Conservation (phyloP, 2,797 vertebrate genomes). For the Ibycter americanus region DNA sequence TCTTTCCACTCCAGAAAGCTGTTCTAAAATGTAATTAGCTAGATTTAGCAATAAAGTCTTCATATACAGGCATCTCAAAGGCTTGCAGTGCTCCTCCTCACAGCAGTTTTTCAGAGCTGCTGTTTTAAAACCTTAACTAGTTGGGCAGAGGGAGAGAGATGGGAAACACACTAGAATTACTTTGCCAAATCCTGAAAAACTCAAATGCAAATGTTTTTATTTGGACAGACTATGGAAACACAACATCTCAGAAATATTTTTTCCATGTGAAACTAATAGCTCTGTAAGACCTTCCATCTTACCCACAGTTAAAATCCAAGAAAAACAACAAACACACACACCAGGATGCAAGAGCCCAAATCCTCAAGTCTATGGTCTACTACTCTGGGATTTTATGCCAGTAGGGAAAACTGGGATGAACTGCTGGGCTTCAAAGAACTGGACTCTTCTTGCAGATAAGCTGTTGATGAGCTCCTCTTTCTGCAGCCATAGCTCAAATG, state of each 20-base stretch:
- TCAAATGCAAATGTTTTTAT: background rate
- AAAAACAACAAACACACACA: background rate
- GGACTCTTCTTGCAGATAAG: background rate
- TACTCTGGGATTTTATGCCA: background rate
- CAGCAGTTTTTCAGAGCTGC: background rate
- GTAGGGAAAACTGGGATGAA: background rate
- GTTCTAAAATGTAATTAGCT: background rate
- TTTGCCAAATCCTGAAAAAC: background rate
- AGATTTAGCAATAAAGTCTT: background rate
- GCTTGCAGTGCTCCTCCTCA: background rate
- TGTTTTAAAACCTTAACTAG: background rate
- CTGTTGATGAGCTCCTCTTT: background rate
- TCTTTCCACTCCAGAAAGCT: background rate
- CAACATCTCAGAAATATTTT: background rate
- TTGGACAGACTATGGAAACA: background rate
- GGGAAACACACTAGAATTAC: background rate
- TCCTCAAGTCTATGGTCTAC: background rate
- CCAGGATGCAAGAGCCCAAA: background rate
- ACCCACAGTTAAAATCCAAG: background rate
- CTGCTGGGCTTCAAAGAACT: background rate
- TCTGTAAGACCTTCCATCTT: background rate
- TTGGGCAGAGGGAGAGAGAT: fast-evolving
- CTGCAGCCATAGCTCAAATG: background rate
- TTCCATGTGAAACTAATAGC: background rate
- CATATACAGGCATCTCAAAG: background rate